Conservation (phyloP, 2,888 invertebrate genomes). For the Sphaerophoria rueppellii region DNA sequence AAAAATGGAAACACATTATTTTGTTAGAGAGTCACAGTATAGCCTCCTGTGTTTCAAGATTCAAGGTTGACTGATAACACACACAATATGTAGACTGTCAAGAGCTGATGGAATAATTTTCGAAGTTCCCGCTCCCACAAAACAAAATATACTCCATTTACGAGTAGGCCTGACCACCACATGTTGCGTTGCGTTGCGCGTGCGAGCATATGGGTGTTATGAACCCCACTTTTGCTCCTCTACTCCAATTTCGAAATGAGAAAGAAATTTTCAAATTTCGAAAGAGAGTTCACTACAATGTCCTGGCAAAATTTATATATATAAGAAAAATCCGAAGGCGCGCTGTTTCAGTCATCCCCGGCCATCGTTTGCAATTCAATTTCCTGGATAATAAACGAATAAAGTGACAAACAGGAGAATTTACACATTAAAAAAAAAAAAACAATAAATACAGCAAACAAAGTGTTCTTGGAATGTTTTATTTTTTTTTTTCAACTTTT, state of each 20-base stretch:
- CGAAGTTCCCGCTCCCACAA: constrained; percentile 36
- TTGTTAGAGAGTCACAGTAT: not conserved
- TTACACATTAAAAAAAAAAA: not conserved
- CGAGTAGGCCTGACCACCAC: constrained; percentile 40
- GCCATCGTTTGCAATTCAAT: constrained; percentile 61
- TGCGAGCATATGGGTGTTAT: constrained; percentile 25
- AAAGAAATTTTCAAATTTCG: constrained; percentile 7
- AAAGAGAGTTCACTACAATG: constrained; percentile 39
- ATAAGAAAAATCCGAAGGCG: constrained; percentile 56
- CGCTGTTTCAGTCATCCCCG: constrained; percentile 72
- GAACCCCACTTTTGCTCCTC: not conserved
- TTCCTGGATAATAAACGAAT: constrained; percentile 29
- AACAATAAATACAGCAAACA: constrained; percentile 13
- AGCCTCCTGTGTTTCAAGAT: constrained; percentile 41
- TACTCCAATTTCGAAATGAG: not conserved
- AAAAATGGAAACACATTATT: not conserved
- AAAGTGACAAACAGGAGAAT: not conserved
- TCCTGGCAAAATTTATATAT: constrained; percentile 29
- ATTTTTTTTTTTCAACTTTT: not conserved
- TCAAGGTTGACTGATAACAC: constrained; percentile 71
- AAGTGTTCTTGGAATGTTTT: constrained; percentile 25
- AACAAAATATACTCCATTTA: too few relatives aligned
- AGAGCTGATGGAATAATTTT: constrained; percentile 11
- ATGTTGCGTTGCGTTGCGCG: constrained; percentile 63
- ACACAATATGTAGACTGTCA: not conserved